phyloP scores from a whole-genome alignment of 2,888 invertebrate species.

The Tholera decimalis region DNA sequence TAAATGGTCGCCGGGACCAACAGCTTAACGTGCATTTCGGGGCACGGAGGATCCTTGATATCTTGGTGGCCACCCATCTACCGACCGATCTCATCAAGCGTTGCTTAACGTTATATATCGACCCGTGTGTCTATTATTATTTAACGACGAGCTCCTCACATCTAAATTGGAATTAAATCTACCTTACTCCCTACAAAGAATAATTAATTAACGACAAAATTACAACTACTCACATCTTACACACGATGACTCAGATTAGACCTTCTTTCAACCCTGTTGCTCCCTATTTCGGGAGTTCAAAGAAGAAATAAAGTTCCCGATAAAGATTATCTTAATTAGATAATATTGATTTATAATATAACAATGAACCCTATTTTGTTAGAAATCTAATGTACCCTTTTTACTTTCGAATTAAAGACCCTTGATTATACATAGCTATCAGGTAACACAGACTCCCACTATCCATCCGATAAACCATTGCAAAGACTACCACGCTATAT shows the following conservation, averaged over 20 bases:
- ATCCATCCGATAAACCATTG: conserved; percentile 14
- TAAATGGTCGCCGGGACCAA: no score
- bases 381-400: conserved; percentile 43
- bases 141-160: no score
- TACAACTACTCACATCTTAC: neutral
- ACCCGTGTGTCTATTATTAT: no score
- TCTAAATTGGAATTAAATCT: neutral
- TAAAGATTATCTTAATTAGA: conserved; percentile 67
- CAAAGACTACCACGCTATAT: neutral
- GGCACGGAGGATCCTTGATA: neutral
- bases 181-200: neutral
- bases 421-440: no score
- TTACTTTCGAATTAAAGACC: conserved; percentile 14
- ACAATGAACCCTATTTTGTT: conserved; percentile 59
- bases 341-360: conserved; percentile 44
- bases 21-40: no score
- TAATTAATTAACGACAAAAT: conserved; percentile 12
- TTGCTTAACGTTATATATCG: no score
- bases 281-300: conserved; percentile 43
- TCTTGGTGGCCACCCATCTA: no score
- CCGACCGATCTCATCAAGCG: no score
- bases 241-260: conserved; percentile 20
- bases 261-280: conserved; percentile 40
- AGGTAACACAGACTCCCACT: neutral
- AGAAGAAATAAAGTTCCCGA: conserved; percentile 48